Percentiles rank a stretch among this genome's conserved stretches.
Evolutionary conservation across 92 coral and sea anemone genomes (phyloP).

Genomic region (Zoanthus sansibaricus): DNA sequence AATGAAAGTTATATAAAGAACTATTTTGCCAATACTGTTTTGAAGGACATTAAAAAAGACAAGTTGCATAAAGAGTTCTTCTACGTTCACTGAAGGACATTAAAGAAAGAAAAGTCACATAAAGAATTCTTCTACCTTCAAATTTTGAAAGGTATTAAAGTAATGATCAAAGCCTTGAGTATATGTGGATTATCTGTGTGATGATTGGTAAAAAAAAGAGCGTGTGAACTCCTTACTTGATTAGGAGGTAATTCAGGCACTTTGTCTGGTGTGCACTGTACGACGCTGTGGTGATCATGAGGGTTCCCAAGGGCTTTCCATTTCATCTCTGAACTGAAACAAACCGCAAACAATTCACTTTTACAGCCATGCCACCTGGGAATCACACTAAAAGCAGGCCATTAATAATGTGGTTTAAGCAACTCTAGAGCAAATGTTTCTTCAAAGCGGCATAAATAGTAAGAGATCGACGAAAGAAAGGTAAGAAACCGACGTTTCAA

Average conservation of each 20-base stretch:
- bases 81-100: too few relatives aligned
- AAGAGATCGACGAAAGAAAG: too few relatives aligned
- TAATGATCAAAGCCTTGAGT: background rate
- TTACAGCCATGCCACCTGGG: background rate
- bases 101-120: background rate
- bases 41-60: too few relatives aligned
- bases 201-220: background rate
- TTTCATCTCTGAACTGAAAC: constrained; percentile 78
- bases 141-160: background rate
- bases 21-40: too few relatives aligned
- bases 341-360: background rate
- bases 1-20: too few relatives aligned
- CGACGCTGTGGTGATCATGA: constrained; percentile 86
- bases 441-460: too few relatives aligned
- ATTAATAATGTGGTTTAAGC: background rate
- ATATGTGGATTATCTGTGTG: background rate
- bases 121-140: too few relatives aligned
- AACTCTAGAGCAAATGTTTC: too few relatives aligned
- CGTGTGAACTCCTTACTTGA: constrained; percentile 61
- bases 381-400: background rate
- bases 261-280: constrained; percentile 92
- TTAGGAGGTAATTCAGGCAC: constrained; percentile 95
- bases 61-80: too few relatives aligned
- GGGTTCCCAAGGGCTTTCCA: constrained; percentile 91
- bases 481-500: too few relatives aligned